Evolutionary conservation across 2,797 vertebrate species (phyloP).

Genomic region (Psittacula echo): DNA sequence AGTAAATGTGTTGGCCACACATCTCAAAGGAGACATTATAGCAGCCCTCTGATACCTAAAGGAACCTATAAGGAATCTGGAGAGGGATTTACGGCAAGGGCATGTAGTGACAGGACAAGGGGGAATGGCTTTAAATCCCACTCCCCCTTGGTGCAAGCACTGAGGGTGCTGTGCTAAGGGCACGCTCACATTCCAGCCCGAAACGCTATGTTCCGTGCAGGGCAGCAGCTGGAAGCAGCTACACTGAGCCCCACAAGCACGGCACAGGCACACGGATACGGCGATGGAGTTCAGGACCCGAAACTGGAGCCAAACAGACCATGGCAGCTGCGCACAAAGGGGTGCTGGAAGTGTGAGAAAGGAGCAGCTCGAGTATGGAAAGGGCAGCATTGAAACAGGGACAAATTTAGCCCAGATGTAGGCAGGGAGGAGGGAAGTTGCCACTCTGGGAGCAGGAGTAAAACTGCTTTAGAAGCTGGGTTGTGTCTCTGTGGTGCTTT

Average conservation of each 20-base stretch:
- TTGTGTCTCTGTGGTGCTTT: fast-evolving
- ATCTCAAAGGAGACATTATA: not conserved
- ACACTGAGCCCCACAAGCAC: not conserved
- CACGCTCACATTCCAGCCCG: not conserved
- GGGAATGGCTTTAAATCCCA: not conserved
- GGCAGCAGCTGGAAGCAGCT: not conserved
- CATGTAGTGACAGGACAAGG: not conserved
- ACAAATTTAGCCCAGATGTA: conserved; percentile 24
- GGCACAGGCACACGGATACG: not conserved
- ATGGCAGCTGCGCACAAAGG: not conserved
- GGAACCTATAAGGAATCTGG: not conserved
- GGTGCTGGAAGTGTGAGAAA: conserved; percentile 19
- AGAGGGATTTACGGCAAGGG: not conserved
- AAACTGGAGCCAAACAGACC: not conserved
- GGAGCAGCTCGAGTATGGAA: not conserved
- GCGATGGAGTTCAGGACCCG: not conserved
- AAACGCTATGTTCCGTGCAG: not conserved
- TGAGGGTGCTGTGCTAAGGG: not conserved
- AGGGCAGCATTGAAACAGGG: not conserved
- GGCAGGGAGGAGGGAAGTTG: not conserved
- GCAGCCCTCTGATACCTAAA: not conserved
- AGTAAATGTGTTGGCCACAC: not conserved
- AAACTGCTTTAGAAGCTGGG: not conserved
- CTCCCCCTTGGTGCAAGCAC: not conserved
- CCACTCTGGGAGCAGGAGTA: not conserved